phyloP scores from a whole-genome alignment of 2,888 invertebrate genomes.

The Caenorhabditis sp. region DNA sequence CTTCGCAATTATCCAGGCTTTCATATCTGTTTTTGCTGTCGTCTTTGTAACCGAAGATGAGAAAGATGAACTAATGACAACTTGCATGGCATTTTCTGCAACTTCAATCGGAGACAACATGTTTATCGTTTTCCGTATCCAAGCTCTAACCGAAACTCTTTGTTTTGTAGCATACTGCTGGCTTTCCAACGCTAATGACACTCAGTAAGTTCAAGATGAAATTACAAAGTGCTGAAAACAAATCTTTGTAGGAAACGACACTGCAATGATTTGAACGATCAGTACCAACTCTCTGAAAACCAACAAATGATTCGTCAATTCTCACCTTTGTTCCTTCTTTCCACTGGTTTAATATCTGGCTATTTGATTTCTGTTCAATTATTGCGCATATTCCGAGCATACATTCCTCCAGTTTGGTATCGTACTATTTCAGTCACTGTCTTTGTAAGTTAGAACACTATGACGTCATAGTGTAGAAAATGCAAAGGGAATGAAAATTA shows the following conservation, averaged over 20 bases:
- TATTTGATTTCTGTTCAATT: neutral
- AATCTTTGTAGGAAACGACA: neutral
- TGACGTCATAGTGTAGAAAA: too few species aligned
- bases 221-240: too few species aligned
- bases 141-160: constrained; percentile 1
- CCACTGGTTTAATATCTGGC: neutral
- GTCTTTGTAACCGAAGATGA: neutral
- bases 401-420: neutral
- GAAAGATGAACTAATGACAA: constrained; percentile 9
- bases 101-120: constrained; percentile 9
- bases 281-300: constrained; percentile 9
- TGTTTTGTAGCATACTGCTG: constrained; percentile 5
- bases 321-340: neutral
- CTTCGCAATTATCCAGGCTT: too few species aligned
- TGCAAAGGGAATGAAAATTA: too few species aligned
- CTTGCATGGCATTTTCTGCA: constrained; percentile 26
- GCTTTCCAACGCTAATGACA: constrained; percentile 1
- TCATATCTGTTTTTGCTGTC: neutral
- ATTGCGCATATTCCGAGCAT: neutral
- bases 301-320: neutral
- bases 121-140: constrained; percentile 14
- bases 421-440: neutral
- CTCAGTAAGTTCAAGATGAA: too few species aligned
- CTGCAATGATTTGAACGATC: constrained; percentile 1
- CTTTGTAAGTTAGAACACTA: neutral